Evolutionary conservation across 2,888 invertebrate genomes (phyloP).

Genomic region (Brachypterus glaber): DNA sequence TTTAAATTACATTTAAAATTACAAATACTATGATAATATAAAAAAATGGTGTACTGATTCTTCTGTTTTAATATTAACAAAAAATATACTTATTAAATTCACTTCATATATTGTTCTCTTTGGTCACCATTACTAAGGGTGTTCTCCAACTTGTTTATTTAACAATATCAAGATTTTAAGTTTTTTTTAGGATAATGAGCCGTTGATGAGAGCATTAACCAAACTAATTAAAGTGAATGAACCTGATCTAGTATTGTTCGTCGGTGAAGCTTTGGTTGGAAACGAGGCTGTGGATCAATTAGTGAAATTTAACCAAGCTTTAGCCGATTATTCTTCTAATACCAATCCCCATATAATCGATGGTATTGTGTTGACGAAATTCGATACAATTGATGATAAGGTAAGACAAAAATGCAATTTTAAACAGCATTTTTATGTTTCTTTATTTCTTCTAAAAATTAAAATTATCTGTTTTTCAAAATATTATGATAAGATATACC

Average conservation of each 20-base stretch:
- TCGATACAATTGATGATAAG: constrained; percentile 99
- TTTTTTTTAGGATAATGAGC: constrained; percentile 75
- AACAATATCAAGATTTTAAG: constrained; percentile 2
- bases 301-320: constrained; percentile 95
- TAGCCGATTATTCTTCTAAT: constrained; percentile 78
- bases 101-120: too few species aligned
- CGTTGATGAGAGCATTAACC: constrained; percentile 93
- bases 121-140: background rate
- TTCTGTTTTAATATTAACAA: too few species aligned
- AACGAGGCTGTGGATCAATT: constrained; percentile 99
- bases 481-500: too few species aligned
- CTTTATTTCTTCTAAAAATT: background rate
- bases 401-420: constrained; percentile 38
- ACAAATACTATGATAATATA: background rate
- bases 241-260: constrained; percentile 97
- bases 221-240: constrained; percentile 96
- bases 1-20: background rate
- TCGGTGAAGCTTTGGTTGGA: constrained; percentile 98
- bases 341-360: constrained; percentile 88
- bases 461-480: too few species aligned
- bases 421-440: background rate
- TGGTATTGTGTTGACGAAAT: constrained; percentile 98
- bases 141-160: background rate
- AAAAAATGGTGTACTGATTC: background rate
- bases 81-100: too few species aligned